These are phyloP conservation scores for Trinectes maculatus DNA, from an alignment of 2,113 vertebrate species.

Conservation along the genomic window DNA sequence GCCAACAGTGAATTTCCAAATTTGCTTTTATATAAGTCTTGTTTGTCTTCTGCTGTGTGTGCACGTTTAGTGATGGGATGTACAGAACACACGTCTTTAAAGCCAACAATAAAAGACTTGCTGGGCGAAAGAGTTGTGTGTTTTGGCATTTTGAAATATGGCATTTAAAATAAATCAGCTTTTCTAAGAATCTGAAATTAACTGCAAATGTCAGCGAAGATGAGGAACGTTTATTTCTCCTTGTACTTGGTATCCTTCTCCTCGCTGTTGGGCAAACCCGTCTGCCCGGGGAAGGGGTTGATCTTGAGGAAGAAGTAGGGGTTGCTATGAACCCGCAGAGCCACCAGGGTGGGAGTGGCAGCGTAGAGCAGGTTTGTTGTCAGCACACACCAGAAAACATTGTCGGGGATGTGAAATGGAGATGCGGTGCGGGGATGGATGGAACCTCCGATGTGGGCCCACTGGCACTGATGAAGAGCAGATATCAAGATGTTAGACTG, in stretches of 20 bases:
- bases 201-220: constrained; percentile 25
- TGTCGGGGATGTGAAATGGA: constrained; percentile 85
- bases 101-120: too few relatives aligned
- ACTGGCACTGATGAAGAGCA: constrained; percentile 84
- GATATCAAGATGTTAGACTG: not conserved
- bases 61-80: not conserved
- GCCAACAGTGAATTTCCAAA: not conserved
- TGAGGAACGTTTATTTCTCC: constrained; percentile 48
- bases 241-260: constrained; percentile 83
- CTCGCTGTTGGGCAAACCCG: constrained; percentile 52
- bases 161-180: constrained; percentile 37
- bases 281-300: constrained; percentile 64
- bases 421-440: constrained; percentile 85
- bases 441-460: constrained; percentile 87
- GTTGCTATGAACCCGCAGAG: constrained; percentile 77
- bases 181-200: constrained; percentile 33
- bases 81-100: too few relatives aligned
- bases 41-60: not conserved
- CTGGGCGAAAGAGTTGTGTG: constrained; percentile 53
- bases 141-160: constrained; percentile 48
- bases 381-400: constrained; percentile 78
- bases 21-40: not conserved
- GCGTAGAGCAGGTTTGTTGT: constrained; percentile 82
- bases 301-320: constrained; percentile 84
- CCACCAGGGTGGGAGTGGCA: constrained; percentile 82